Evolutionary conservation across 2,888 invertebrate genomes (phyloP), one percentile per base, ranked within the genome.

Genomic region (Nezara viridula): DNA sequence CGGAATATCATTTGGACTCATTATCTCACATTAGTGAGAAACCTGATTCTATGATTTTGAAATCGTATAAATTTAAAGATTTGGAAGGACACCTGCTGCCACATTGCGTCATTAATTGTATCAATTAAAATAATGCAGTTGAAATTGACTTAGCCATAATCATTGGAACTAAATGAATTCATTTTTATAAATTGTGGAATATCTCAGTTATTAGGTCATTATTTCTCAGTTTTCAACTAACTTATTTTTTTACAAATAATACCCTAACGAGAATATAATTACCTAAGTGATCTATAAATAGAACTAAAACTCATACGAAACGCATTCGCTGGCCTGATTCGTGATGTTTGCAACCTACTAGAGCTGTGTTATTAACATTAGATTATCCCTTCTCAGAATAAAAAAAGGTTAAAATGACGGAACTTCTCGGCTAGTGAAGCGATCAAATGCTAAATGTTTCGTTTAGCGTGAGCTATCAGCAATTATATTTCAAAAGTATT

Each of bases 21-120:
- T 73, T 37, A 73, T 73, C 66, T 66, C 37, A 2, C 32, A 37
- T 73, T 37, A 73, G 66, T 37, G 37, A 73, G 66, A 37, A 73
- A 73, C 66, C 66, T 73, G 66, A 73, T 73, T 73, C 66, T 73
- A 37, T 73, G 66, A 73, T 73, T 73, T 73, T 73, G 66, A 73
- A 73, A 73, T 37, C 66, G 66, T 37, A 37, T 73, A 73, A 37
- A 73, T 73, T 73, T 37, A 73, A 19, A 73, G 19, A 19, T 73
- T 73, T 37, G 66, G 66, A 73, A 73, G 66, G 66, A 32, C 66
- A 19, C 66, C 66, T 37, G 66, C 66, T 37, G 37, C 66, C 19
- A 19, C 10, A 37, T 73, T 37, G 16, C 66, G 37, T 73, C 66
- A 73, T 37, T 37, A 37, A 73, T 73, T 16, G 37, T 21, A 37